Base-by-base conservation (phyloP, 1,140 invertebrate genomes). In the Ceratina australensis region DNA sequence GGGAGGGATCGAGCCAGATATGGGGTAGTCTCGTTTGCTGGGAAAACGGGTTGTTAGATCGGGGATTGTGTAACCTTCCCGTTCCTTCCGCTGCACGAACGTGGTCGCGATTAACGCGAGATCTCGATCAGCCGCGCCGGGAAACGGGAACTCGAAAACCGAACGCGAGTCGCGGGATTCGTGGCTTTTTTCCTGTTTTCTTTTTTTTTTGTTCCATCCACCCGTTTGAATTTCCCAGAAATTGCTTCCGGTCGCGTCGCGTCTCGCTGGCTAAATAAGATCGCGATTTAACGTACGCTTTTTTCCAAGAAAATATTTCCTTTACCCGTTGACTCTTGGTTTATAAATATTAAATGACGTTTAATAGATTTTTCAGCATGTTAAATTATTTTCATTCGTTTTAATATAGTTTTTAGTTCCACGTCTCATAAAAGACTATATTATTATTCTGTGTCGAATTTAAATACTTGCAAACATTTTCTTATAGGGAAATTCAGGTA, bases 61-160 rank as follows among this genome's bases (percentile, higher is more conserved):
- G n/a, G 16, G 49, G n/a, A 64, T 42, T 22, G 61, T 26, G 57
- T 5, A 20, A 56, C 15, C 33, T 42, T 42, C 33, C 33, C n/a
- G 33, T 33, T 24, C 20, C 26, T 47, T 52, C 47, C 24, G 28
- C 61, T 52, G 56, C 20, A 61, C 13, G 26, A 33, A 61, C 57
- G 57, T 54, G 47, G 24, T 1, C 1, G 13, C 28, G 20, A 42
- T 33, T 71, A 71, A 33, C 15, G 50, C 8, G 33, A 71, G 59
- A 63, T 71, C 67, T 52, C 28, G 20, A 10, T 52, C 49, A 42
- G 71, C 7, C 18, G 22, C 57, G 4, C 26, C 16, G 26, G 57
- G 50, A 68, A 77, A 77, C 54, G 28, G 57, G 22, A 49, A 20
- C 24, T 54, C 12, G 16, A 66, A 54, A 42, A 42, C 33, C 1